Base-by-base conservation (phyloP, 2,888 invertebrate species). In the Himalopsyche kuldschensis region DNA sequence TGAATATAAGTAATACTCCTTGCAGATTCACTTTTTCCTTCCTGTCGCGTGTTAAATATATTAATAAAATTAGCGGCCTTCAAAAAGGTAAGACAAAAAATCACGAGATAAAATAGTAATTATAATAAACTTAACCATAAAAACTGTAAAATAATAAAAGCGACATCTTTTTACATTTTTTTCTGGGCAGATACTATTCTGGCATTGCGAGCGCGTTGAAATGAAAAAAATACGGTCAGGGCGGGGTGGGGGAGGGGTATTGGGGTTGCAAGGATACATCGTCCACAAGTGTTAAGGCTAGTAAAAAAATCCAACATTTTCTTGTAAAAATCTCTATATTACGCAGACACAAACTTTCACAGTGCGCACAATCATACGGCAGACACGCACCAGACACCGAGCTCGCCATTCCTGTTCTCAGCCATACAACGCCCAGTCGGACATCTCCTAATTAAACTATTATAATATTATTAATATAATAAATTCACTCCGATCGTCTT, bases 391-490 rank as follows among this genome's bases (percentile, higher is more conserved):
- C 82, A 81, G 63, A 80, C 77, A 55, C 63, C 75, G 78, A 27
- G 41, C 78, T 79, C 63, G 3, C 81, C 86, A 79, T 83, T 80
- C 81, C 84, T 78, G 63, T 78, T 77, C 84, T 63, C 84, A 82
- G 75, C 78, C 84, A 84, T 75, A 82, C 84, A 80, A 78, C 82
- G 79, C 78, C 78, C 84, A 82, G 78, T 80, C 83, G 80, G 79
- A 81, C 81, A 82, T 84, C 82, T 55, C 82, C 84, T 83, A 86
- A 83, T 86, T 86, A 86, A 85, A 80, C 86, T 86, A 86, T 86
- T 84, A 85, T 83, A 84, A 84, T 83, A 84, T 85, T 84, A 84
- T 83, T 83, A 81, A 85, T 85, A 84, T 85, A 85, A 84, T 84
- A 82, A 84, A 76, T 75, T 84, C 84, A 82, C 82, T 82, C 85